Conservation (phyloP, 2,888 invertebrate species). For the Phoenoteleia sp. region DNA sequence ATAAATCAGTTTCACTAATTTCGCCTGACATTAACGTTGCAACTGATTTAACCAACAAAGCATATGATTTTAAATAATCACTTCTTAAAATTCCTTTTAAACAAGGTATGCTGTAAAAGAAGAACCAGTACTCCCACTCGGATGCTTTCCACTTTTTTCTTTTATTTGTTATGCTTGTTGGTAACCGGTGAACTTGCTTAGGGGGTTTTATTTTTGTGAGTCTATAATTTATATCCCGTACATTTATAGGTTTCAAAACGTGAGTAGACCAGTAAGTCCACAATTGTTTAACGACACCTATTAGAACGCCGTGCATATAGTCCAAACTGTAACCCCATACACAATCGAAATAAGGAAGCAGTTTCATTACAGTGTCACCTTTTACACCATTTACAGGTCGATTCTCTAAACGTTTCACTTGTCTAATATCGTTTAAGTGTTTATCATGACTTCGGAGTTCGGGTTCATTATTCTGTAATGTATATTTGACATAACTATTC, state of each 20-base stretch:
- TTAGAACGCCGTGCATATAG: slow-evolving; percentile 53
- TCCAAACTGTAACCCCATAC: slow-evolving; percentile 64
- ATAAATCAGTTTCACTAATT: slow-evolving; percentile 41
- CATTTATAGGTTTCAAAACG: slow-evolving; percentile 15
- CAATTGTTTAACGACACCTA: slow-evolving; percentile 41
- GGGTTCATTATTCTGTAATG: background rate
- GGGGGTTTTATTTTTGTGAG: slow-evolving; percentile 34
- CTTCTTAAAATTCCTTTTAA: slow-evolving; percentile 34
- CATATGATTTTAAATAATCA: slow-evolving; percentile 52
- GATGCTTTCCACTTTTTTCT: slow-evolving; percentile 52
- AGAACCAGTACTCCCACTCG: slow-evolving; percentile 63
- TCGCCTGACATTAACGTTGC: slow-evolving; percentile 15
- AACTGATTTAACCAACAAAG: slow-evolving; percentile 39
- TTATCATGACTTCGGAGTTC: slow-evolving; percentile 22
- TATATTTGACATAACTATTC: slow-evolving; percentile 23
- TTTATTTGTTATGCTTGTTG: slow-evolving; percentile 15
- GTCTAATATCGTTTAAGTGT: slow-evolving; percentile 14
- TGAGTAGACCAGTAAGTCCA: slow-evolving; percentile 51
- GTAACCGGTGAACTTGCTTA: slow-evolving; percentile 45
- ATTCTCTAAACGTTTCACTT: background rate
- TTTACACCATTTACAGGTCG: slow-evolving; percentile 17
- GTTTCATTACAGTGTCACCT: background rate
- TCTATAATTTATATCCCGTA: background rate
- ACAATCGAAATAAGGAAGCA: slow-evolving; percentile 34
- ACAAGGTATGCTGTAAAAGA: slow-evolving; percentile 60